Base-by-base conservation (phyloP, 2,888 invertebrate genomes). In the Netelia inedita region DNA sequence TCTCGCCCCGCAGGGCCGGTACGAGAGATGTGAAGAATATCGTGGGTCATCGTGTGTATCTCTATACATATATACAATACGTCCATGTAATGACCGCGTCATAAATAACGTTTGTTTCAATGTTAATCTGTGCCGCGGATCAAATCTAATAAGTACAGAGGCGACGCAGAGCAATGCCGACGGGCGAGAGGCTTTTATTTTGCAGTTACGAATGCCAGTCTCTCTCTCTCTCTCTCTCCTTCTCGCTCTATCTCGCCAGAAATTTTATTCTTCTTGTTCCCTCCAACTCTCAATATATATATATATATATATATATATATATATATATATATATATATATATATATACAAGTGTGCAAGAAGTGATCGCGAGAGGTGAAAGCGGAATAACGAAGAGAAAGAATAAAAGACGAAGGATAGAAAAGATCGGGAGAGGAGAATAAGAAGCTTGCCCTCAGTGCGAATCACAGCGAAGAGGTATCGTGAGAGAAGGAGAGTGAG, bases 31-130 rank as follows among this genome's bases (percentile, higher is more conserved):
- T 59, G 55, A 46, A 23, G 79, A 80, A 78, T 78, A 84, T 84
- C 84, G 76, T 68, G 84, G 84, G 84, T 84, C 85, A 87, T 83
- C 83, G 76, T 78, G 65, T 72, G 76, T 72, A 72, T 82, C 35
- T 78, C 41, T 69, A 63, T 53, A 57, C 19, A 28, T 59, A 63
- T 82, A 82, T 80, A 65, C 9, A 65, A 92, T 92, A 81, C 92
- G 89, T 83, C 89, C 89, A 89, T 75, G 66, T 83, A 91, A 91
- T 92, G 92, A 92, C 91, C 88, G 89, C 89, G 89, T 91, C 92
- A 89, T 93, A 93, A 93, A 93, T 93, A 92, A 93, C 92, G 88
- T 92, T 92, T 91, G 91, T 92, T 92, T 91, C 92, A 91, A 92
- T 92, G 91, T 90, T 92, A 93, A 93, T 93, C 93, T 91, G 87